These are phyloP conservation scores for Corythornis cristatus DNA, from an alignment of 2,113 vertebrate genomes.

Conservation along the genomic window DNA sequence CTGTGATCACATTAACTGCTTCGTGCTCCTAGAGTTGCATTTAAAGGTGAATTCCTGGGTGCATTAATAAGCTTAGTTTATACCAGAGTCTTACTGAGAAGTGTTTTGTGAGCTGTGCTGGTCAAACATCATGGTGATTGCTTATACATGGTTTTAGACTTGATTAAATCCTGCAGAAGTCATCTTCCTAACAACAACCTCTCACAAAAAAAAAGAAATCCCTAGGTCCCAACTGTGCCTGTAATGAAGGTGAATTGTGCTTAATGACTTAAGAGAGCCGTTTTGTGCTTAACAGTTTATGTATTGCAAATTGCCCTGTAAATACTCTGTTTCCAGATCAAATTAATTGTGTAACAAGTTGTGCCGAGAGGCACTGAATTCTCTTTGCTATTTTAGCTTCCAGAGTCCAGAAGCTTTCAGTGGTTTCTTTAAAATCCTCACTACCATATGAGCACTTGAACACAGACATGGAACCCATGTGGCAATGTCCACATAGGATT, in stretches of 20 bases:
- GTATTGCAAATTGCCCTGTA: conserved; percentile 48
- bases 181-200: background rate
- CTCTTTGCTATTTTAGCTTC: background rate
- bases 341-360: conserved; percentile 59
- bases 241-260: conserved; percentile 65
- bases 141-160: conserved; percentile 21
- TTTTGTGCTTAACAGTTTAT: conserved; percentile 60
- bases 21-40: conserved; percentile 29
- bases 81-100: conserved; percentile 1
- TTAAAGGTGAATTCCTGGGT: conserved; percentile 49
- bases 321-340: conserved; percentile 55
- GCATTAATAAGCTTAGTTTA: conserved; percentile 10
- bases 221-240: conserved; percentile 51
- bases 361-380: background rate
- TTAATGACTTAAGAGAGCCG: conserved; percentile 59
- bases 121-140: conserved; percentile 50
- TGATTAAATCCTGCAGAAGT: conserved; percentile 39
- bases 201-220: conserved; percentile 20
- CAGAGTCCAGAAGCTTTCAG: background rate
- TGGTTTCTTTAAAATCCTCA: background rate
- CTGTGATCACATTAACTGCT: conserved; percentile 53
- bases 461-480: background rate
- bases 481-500: background rate
- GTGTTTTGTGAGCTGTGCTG: conserved; percentile 28
- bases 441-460: background rate